Evolutionary conservation across 2,113 vertebrate genomes (phyloP), one percentile per base, ranked within the genome.

Genomic region (Strix aluco): DNA sequence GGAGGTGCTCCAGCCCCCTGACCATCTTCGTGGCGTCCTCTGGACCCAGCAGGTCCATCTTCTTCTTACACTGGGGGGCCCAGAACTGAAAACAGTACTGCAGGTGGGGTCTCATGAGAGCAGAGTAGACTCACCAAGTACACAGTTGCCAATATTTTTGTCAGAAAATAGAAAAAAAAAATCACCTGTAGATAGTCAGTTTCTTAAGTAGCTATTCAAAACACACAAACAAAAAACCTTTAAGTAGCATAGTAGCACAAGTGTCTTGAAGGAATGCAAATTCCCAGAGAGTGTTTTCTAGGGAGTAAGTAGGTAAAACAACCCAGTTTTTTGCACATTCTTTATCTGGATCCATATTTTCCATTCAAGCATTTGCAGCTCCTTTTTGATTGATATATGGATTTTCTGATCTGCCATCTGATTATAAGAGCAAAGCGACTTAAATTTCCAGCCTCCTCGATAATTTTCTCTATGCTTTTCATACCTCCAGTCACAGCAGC

Each of bases 1-100:
- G 7, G 46, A 73, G 26, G 13, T 21, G 4, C 5, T 72, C 19
- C 47, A 34, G 13, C 5, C 15, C 34, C 6, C 27, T 19, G 11
- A 40, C 16, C 10, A 46, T 29, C 5, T 49, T 40, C 0, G 0
- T n/a, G 46, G 8, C 27, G 9, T 49, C 5, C 21, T 34, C 44
- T 58, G 19, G 22, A 72, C 51, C 3, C 0, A 0, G 2, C 27
- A 66, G 34, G 10, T 46, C 27, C 19, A 6, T 36, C 12, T 63
- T 32, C 3, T 58, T 72, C 44, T 59, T 52, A 10, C 20, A 15
- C 2, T 52, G 11, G 10, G 5, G 7, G 2, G 2, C 8, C 34
- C 18, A 46, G 26, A 57, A 11, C 40, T 18, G 21, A 34, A 69
- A 1, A 2, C 16, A 36, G n/a, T 13, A 36, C 34, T 55, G 2